Percentiles rank a stretch among this genome's conserved stretches.
phyloP scores from a whole-genome alignment of 1,140 invertebrate genomes.

The Monochamus saltuarius region DNA sequence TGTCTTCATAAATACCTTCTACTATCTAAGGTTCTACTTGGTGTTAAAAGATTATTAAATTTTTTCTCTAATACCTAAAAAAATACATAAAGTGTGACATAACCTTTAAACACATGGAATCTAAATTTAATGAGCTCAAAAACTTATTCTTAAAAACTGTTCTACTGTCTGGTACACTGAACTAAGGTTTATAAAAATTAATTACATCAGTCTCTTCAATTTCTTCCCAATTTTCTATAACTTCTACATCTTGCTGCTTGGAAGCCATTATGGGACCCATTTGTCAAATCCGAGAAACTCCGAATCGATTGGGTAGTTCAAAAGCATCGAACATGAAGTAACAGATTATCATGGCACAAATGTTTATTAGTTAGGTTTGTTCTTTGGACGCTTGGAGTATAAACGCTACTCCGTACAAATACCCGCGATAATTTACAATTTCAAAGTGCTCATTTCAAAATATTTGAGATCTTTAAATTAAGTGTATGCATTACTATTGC shows the following conservation, averaged over 20 bases:
- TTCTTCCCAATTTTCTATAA: conserved; percentile 52
- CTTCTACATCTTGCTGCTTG: conserved; percentile 48
- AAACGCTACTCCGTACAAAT: too few species aligned
- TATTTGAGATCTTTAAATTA: too few species aligned
- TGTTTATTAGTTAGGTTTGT: too few species aligned
- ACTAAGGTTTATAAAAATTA: conserved; percentile 12
- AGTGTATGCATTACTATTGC: too few species aligned
- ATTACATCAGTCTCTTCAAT: conserved; percentile 51
- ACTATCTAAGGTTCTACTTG: conserved; percentile 37
- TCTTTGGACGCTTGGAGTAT: too few species aligned
- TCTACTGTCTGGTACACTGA: conserved; percentile 13
- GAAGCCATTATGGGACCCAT: conserved; percentile 47
- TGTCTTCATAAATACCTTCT: conserved; percentile 37
- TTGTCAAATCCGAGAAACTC: conserved; percentile 17
- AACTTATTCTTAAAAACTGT: conserved; percentile 8
- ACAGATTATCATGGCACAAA: too few species aligned
- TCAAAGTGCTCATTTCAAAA: too few species aligned
- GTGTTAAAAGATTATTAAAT: conserved; percentile 45
- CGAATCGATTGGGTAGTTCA: too few species aligned
- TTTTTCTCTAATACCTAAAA: conserved; percentile 50
- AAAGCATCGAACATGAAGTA: too few species aligned
- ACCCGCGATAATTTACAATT: too few species aligned
- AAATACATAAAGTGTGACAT: conserved; percentile 15
- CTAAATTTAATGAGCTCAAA: conserved; percentile 14
- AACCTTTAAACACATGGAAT: conserved; percentile 8